Conservation (phyloP, 2,797 vertebrate genomes). For the Falco berigora region DNA sequence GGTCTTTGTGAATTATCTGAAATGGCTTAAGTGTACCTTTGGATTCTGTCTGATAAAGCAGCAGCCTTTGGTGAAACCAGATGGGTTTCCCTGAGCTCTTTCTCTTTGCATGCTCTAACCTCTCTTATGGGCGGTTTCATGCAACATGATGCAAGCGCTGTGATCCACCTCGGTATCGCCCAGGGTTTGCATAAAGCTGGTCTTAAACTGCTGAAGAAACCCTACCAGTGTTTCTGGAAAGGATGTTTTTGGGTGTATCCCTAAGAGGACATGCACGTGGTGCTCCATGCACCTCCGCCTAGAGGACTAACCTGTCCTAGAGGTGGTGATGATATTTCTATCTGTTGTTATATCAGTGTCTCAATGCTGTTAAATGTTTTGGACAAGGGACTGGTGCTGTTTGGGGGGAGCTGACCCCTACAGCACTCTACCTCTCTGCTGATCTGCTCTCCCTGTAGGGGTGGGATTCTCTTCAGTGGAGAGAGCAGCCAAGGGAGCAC, state of each 20-base stretch:
- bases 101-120: not conserved
- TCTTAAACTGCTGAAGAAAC: not conserved
- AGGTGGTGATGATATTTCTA: not conserved
- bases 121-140: not conserved
- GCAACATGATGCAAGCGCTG: not conserved
- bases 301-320: not conserved
- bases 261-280: not conserved
- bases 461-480: not conserved
- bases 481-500: not conserved
- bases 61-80: not conserved
- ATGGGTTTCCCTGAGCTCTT: not conserved
- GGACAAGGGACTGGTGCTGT: not conserved
- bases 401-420: not conserved
- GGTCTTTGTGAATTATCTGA: not conserved
- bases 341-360: not conserved
- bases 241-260: not conserved
- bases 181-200: not conserved
- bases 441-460: not conserved
- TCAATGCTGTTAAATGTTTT: not conserved
- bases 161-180: not conserved
- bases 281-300: not conserved
- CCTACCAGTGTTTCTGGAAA: not conserved
- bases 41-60: not conserved
- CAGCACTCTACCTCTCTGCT: not conserved
- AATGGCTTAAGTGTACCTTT: not conserved